A percentile compares a stretch with the other conserved stretches of the same genome.
These are phyloP conservation scores for Scaptomyza montana DNA, from an alignment of 1,140 invertebrate species.

Conservation along the genomic window DNA sequence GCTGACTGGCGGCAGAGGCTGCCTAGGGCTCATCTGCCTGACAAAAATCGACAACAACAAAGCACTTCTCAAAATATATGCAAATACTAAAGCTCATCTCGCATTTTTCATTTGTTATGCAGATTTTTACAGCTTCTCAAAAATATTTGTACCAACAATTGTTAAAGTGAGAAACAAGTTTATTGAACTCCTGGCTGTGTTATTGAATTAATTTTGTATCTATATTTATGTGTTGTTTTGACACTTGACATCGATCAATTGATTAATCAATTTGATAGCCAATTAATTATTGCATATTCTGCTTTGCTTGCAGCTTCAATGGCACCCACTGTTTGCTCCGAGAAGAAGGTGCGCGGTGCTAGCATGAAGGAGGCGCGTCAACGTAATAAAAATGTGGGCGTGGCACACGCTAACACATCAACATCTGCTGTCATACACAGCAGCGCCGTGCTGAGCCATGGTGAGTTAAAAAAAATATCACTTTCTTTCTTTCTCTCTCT, in stretches of 20 bases:
- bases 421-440: constrained; percentile 31
- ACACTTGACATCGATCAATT: constrained; percentile 43
- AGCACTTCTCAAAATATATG: too few relatives aligned
- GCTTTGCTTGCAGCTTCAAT: constrained; percentile 52
- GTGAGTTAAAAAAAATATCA: constrained; percentile 40
- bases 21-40: constrained; percentile 29
- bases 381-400: constrained; percentile 39
- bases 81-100: background rate
- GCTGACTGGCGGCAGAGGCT: constrained; percentile 15
- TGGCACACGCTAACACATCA: constrained; percentile 30
- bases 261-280: constrained; percentile 63
- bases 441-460: constrained; percentile 47
- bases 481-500: background rate
- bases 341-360: constrained; percentile 59
- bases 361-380: constrained; percentile 45
- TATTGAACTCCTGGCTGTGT: constrained; percentile 56
- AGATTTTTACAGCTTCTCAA: constrained; percentile 11
- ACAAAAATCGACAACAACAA: constrained; percentile 24
- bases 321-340: constrained; percentile 70
- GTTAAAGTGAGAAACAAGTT: constrained; percentile 42
- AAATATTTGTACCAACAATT: constrained; percentile 7
- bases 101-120: background rate
- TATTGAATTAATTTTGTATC: constrained; percentile 34
- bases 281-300: constrained; percentile 64
- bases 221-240: constrained; percentile 38